phyloP scores from a whole-genome alignment of 2,797 vertebrate genomes.

The Hippoglossus hippoglossus region DNA sequence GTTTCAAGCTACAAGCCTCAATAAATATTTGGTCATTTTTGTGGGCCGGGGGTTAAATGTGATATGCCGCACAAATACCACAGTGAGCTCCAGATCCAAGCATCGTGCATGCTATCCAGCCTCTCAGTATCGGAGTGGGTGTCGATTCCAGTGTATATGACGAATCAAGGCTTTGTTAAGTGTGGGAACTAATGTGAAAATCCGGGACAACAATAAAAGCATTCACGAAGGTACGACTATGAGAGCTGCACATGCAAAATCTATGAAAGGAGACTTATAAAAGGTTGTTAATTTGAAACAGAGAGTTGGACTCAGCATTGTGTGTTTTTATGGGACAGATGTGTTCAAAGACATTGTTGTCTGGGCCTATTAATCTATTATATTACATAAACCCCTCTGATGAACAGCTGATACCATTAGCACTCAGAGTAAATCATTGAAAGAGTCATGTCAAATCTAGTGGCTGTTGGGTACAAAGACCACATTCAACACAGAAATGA shows the following conservation, averaged over 20 bases:
- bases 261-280: constrained; percentile 7
- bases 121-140: constrained; percentile 27
- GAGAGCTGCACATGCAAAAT: not conserved
- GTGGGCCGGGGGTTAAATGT: constrained; percentile 62
- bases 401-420: constrained; percentile 28
- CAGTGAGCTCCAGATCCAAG: constrained; percentile 39
- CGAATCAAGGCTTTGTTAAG: constrained; percentile 7
- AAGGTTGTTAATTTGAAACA: constrained; percentile 13
- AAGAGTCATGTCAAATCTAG: constrained; percentile 9
- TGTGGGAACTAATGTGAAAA: constrained; percentile 15
- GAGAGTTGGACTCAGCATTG: constrained; percentile 5
- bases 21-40: constrained; percentile 76
- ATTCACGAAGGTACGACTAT: not conserved
- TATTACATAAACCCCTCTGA: constrained; percentile 38
- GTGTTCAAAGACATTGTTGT: constrained; percentile 16
- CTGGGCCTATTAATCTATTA: constrained; percentile 4
- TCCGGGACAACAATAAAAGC: constrained; percentile 7
- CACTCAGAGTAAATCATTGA: constrained; percentile 26
- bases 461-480: constrained; percentile 6
- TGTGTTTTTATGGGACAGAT: constrained; percentile 31
- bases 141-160: constrained; percentile 20
- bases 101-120: constrained; percentile 32
- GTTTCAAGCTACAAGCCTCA: constrained; percentile 71
- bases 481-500: not conserved
- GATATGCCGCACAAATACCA: constrained; percentile 63